These are phyloP conservation scores for Falco naumanni DNA, from an alignment of 2,797 vertebrate species.

Conservation along the genomic window DNA sequence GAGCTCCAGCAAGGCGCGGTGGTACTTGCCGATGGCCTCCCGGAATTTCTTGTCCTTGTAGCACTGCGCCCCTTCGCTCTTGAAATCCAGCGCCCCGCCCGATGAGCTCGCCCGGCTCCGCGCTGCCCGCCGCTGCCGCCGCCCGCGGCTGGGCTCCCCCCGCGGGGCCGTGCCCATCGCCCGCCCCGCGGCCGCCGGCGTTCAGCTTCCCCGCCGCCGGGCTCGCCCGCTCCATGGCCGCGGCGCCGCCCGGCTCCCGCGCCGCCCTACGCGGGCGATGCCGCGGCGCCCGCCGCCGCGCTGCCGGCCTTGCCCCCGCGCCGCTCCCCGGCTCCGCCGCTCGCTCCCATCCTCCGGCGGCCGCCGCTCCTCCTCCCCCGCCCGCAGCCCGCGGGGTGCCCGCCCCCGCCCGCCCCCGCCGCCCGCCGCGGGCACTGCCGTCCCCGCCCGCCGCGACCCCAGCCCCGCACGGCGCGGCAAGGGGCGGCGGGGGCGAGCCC, in stretches of 20 bases:
- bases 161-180: conserved; percentile 43
- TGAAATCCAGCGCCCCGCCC: conserved; percentile 93
- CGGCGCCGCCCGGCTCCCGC: conserved; percentile 6
- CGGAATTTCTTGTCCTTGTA: conserved; percentile 99
- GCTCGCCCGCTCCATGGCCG: conserved; percentile 73
- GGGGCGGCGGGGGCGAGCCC: neutral
- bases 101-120: conserved; percentile 83
- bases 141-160: conserved; percentile 8
- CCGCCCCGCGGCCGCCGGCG: conserved; percentile 46
- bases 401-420: neutral
- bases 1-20: conserved; percentile 95
- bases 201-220: conserved; percentile 51
- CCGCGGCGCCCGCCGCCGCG: conserved; percentile 35
- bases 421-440: neutral
- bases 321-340: conserved; percentile 44
- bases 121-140: conserved; percentile 56
- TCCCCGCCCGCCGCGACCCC: neutral
- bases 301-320: conserved; percentile 37
- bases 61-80: conserved; percentile 95
- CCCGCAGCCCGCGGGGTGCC: neutral
- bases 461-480: neutral
- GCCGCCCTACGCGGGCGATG: neutral
- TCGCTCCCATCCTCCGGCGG: conserved; percentile 31
- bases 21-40: conserved; percentile 98
- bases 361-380: neutral